A percentile compares a stretch with the other conserved stretches of the same genome.
phyloP scores from a whole-genome alignment of 2,797 vertebrate species.

The Enteromius paludinosus region DNA sequence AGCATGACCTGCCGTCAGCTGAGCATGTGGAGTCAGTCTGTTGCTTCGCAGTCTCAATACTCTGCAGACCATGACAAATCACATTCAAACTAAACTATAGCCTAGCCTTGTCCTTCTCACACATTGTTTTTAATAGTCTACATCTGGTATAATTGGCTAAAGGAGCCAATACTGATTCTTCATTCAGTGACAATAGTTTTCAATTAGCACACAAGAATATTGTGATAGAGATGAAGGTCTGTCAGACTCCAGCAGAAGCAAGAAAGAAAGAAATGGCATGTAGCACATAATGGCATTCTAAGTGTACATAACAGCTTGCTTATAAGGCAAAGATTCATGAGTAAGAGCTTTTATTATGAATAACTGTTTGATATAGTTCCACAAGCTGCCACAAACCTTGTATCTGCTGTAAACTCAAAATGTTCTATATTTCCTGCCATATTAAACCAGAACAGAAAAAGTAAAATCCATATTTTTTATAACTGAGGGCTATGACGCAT shows the following conservation, averaged over 20 bases:
- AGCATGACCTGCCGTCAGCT: slow-evolving; percentile 26
- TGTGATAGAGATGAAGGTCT: not conserved
- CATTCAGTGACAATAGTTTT: not conserved
- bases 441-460: not conserved
- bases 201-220: not conserved
- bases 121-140: not conserved
- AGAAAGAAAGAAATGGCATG: too few relatives aligned
- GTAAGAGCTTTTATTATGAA: not conserved
- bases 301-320: not conserved
- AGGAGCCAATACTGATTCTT: not conserved
- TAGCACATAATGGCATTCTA: not conserved
- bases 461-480: not conserved
- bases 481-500: not conserved
- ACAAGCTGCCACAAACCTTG: not conserved
- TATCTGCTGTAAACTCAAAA: not conserved
- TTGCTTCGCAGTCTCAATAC: not conserved
- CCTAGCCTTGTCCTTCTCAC: not conserved
- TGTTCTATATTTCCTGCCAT: not conserved
- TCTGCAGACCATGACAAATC: slow-evolving; percentile 2
- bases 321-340: not conserved
- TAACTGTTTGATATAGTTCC: not conserved
- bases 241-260: not conserved
- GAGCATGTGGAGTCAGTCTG: slow-evolving; percentile 3
- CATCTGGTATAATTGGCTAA: not conserved
- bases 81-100: slow-evolving; percentile 19